phyloP scores from a whole-genome alignment of 2,113 vertebrate species.

The Anguilla japonica region DNA sequence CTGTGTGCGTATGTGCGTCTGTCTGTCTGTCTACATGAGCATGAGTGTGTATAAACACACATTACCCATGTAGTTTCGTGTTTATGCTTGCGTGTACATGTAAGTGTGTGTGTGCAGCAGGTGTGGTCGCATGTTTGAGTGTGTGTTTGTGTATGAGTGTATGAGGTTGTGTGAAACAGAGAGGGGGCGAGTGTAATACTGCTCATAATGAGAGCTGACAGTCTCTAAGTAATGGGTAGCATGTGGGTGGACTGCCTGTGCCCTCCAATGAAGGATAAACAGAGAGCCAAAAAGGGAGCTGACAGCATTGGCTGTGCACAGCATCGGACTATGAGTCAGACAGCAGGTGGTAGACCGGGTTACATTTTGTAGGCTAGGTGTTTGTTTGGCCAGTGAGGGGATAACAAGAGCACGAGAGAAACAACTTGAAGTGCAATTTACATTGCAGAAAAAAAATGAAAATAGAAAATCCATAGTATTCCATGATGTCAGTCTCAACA shows the following conservation, averaged over 20 bases:
- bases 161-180: background rate
- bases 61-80: no score
- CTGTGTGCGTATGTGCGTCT: no score
- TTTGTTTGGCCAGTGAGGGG: background rate
- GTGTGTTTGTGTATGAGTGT: background rate
- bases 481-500: no score
- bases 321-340: background rate
- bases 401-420: background rate
- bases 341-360: background rate
- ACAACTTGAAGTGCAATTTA: background rate
- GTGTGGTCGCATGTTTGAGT: background rate
- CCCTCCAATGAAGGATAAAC: constrained; percentile 4
- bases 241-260: constrained; percentile 21
- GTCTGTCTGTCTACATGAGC: no score
- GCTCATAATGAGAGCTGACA: constrained; percentile 26
- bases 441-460: no score
- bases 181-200: background rate
- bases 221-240: background rate
- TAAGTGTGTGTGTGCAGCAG: constrained; percentile 11
- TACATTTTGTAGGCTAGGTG: background rate
- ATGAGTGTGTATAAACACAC: no score
- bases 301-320: background rate
- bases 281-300: background rate
- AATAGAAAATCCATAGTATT: no score
- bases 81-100: no score